These are phyloP conservation scores for Philypnodon macrostomus DNA, from an alignment of 2,797 vertebrate genomes.

Conservation along the genomic window DNA sequence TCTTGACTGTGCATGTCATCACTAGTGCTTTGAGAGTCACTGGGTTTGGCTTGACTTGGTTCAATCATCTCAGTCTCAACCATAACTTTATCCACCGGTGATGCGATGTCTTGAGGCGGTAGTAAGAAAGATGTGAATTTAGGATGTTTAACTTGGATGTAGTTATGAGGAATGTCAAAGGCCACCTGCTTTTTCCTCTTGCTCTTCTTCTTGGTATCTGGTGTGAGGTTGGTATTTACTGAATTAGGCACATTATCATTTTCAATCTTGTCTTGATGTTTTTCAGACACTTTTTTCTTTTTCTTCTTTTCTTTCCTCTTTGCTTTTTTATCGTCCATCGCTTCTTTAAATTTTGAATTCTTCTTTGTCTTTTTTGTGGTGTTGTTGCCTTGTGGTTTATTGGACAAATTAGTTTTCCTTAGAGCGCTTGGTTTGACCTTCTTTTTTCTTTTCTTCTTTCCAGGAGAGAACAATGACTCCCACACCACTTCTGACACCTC, in stretches of 20 bases:
- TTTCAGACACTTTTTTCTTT: neutral
- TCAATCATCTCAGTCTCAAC: neutral
- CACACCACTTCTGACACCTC: constrained; percentile 20
- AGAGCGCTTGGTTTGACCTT: constrained; percentile 34
- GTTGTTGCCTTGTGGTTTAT: neutral
- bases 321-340: constrained; percentile 13
- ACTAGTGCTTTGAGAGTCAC: constrained; percentile 45
- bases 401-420: neutral
- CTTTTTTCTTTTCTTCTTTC: constrained; percentile 49
- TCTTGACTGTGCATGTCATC: constrained; percentile 78
- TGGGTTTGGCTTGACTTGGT: neutral
- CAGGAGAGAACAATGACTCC: constrained; percentile 12
- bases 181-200: constrained; percentile 64
- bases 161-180: constrained; percentile 51
- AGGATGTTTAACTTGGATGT: constrained; percentile 30
- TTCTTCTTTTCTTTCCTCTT: constrained; percentile 45
- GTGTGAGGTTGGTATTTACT: neutral
- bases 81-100: neutral
- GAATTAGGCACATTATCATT: neutral
- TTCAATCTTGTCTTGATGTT: neutral
- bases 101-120: neutral
- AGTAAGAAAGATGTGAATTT: neutral
- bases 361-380: constrained; percentile 40
- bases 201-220: constrained; percentile 26
- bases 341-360: constrained; percentile 21